phyloP scores from a whole-genome alignment of 1,140 invertebrate species.

The Cydia amplana region DNA sequence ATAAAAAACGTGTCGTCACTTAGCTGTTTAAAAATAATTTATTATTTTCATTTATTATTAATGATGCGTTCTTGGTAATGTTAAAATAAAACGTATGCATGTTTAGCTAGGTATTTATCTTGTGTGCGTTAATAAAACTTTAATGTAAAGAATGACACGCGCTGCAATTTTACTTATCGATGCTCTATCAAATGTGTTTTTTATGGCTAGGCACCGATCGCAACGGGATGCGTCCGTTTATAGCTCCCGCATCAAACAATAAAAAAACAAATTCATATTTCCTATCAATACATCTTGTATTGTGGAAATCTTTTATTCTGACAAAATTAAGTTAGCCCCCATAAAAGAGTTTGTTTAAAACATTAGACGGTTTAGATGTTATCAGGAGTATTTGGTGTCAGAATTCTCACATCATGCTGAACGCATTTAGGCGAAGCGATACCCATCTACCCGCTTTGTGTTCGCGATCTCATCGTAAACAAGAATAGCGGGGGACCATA shows the following conservation, averaged over 20 bases:
- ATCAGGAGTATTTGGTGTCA: slow-evolving; percentile 75
- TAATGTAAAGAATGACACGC: neutral
- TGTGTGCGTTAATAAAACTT: neutral
- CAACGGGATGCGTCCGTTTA: slow-evolving; percentile 34
- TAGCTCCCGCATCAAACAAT: slow-evolving; percentile 38
- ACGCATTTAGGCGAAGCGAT: slow-evolving; percentile 68
- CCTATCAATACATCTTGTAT: slow-evolving; percentile 56
- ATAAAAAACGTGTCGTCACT: no score
- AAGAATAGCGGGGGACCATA: slow-evolving; percentile 74
- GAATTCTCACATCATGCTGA: slow-evolving; percentile 77
- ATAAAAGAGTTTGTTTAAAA: slow-evolving; percentile 79
- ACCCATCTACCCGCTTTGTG: slow-evolving; percentile 68
- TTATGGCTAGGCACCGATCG: neutral
- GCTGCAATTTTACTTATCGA: slow-evolving; percentile 14
- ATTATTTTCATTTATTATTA: neutral
- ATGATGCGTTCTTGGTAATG: neutral
- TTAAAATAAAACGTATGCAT: neutral
- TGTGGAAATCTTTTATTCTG: slow-evolving; percentile 67
- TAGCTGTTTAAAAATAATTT: neutral
- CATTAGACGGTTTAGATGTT: slow-evolving; percentile 76
- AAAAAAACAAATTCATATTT: slow-evolving; percentile 42
- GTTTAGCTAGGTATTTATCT: neutral
- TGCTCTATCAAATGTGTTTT: slow-evolving; percentile 8
- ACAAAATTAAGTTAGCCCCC: slow-evolving; percentile 74
- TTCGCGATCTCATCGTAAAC: slow-evolving; percentile 71